phyloP scores from a whole-genome alignment of 2,797 vertebrate genomes.

The Crenuchus spilurus region DNA sequence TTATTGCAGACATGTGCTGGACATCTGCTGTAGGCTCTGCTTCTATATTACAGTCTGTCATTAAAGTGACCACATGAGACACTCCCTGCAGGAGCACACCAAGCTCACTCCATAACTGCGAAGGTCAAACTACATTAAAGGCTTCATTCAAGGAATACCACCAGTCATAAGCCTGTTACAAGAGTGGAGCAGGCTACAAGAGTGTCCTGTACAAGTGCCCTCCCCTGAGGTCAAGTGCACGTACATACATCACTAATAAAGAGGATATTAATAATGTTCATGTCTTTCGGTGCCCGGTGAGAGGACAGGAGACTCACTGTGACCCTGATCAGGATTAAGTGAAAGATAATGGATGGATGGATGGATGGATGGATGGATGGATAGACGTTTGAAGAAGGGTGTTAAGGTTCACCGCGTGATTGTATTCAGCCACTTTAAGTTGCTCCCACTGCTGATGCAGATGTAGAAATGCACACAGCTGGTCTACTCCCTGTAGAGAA shows the following conservation, averaged over 20 bases:
- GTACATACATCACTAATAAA: slow-evolving; percentile 5
- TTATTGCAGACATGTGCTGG: slow-evolving; percentile 43
- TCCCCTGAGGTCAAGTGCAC: slow-evolving; percentile 1
- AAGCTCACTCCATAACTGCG: slow-evolving; percentile 25
- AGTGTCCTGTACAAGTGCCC: slow-evolving; percentile 3
- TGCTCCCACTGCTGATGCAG: too few species aligned
- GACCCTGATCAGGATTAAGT: too few species aligned
- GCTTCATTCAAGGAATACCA: slow-evolving; percentile 25
- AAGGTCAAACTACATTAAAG: slow-evolving; percentile 54
- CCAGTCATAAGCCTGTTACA: slow-evolving; percentile 30
- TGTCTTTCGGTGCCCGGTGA: background rate
- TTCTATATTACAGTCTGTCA: slow-evolving; percentile 40
- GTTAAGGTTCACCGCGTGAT: too few species aligned
- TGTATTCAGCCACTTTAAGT: too few species aligned
- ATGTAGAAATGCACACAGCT: too few species aligned
- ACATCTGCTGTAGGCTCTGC: slow-evolving; percentile 44
- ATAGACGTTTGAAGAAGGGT: too few species aligned
- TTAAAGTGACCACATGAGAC: slow-evolving; percentile 53
- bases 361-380: too few species aligned
- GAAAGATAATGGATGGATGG: too few species aligned
- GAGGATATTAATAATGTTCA: background rate
- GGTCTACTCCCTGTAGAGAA: too few species aligned
- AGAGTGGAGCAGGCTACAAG: too few species aligned
- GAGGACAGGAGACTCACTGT: too few species aligned
- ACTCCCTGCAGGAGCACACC: slow-evolving; percentile 30